A percentile compares a stretch with the other conserved stretches of the same genome.
Evolutionary conservation across 2,888 invertebrate species (phyloP).

Genomic region (Smittia aterrima): DNA sequence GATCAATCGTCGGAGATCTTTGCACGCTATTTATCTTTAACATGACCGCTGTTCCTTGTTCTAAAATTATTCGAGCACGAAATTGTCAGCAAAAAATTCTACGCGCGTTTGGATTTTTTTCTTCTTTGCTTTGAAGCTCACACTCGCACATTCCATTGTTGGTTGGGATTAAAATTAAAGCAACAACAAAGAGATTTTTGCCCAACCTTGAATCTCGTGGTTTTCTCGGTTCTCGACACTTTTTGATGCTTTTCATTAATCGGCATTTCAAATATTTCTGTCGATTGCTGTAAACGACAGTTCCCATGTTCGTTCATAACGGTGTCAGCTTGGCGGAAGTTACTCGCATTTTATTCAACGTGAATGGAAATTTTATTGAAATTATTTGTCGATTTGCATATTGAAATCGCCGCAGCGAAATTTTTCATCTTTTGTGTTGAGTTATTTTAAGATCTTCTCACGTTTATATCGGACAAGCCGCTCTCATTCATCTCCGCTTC

Average conservation of each 20-base stretch:
- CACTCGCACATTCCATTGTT: conserved; percentile 7
- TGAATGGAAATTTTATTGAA: not conserved
- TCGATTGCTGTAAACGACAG: not conserved
- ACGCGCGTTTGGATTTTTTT: not conserved
- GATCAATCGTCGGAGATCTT: not conserved
- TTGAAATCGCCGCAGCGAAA: not conserved
- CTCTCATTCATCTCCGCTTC: too few relatives aligned
- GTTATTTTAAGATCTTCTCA: not conserved
- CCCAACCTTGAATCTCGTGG: conserved; percentile 1
- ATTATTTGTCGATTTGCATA: conserved; percentile 3
- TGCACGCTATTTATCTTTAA: not conserved
- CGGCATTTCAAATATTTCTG: not conserved
- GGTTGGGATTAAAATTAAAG: not conserved
- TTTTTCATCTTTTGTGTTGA: not conserved
- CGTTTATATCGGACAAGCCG: too few relatives aligned
- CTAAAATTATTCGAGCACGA: not conserved
- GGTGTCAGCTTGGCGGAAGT: not conserved
- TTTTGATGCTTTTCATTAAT: not conserved
- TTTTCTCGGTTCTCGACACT: not conserved
- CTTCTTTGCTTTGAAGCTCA: too few relatives aligned
- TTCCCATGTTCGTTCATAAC: conserved; percentile 1
- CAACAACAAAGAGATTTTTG: not conserved
- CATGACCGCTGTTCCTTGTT: not conserved
- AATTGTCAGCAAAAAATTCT: not conserved
- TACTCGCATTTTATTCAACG: not conserved